Evolutionary conservation across 2,113 vertebrate genomes (phyloP).

Genomic region (Pygoscelis adeliae): DNA sequence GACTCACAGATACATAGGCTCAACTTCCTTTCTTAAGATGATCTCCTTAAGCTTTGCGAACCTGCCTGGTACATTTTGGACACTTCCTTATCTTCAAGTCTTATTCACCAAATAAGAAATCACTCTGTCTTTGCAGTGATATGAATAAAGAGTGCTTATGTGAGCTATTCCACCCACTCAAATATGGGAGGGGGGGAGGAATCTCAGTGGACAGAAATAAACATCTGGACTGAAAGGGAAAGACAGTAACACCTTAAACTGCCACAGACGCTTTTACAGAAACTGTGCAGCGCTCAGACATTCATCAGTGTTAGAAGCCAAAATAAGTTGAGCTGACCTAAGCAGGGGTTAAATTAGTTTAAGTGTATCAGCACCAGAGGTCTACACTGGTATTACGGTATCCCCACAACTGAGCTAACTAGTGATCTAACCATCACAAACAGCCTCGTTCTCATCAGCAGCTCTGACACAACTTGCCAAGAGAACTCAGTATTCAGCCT

Average conservation of each 20-base stretch:
- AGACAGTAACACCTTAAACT: not conserved
- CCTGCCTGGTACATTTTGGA: not conserved
- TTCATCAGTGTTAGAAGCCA: not conserved
- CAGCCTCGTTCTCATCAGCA: not conserved
- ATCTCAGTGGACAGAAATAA: not conserved
- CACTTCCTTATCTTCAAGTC: not conserved
- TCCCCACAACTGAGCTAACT: not conserved
- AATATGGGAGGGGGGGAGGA: not conserved
- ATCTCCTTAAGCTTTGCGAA: not conserved
- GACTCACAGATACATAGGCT: not conserved
- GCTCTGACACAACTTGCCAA: not conserved
- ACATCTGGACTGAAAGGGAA: not conserved
- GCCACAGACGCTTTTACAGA: not conserved
- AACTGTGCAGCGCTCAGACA: not conserved
- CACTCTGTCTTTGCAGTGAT: not conserved
- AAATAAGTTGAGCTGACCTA: not conserved
- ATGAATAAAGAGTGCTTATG: not conserved
- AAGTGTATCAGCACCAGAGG: not conserved
- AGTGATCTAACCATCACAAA: not conserved
- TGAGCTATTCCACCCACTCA: not conserved
- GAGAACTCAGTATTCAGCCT: not conserved
- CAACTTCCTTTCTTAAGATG: not conserved
- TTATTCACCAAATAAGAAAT: not conserved
- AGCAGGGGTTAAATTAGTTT: not conserved
- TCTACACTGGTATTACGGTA: not conserved